Evolutionary conservation across 2,797 vertebrate genomes (phyloP).

Genomic region (Sciaenops ocellatus): DNA sequence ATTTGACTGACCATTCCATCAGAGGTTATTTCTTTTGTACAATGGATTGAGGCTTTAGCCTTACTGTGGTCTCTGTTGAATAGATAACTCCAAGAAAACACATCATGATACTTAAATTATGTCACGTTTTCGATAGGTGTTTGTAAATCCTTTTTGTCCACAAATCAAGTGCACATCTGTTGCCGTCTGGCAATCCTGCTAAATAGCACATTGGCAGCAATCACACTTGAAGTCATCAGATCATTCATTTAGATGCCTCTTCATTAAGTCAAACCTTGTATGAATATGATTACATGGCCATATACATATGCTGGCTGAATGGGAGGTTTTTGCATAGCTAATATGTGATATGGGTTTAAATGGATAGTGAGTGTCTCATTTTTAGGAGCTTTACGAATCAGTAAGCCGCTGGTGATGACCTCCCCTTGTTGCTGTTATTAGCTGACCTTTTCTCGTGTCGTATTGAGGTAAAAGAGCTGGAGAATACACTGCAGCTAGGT

Average conservation of each 20-base stretch:
- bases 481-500: neutral
- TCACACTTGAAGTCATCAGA: neutral
- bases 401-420: neutral
- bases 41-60: neutral
- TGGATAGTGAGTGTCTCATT: neutral
- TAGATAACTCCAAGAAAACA: neutral
- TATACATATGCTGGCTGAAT: slow-evolving; percentile 10
- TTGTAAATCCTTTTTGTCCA: neutral
- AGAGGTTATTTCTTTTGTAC: too few relatives aligned
- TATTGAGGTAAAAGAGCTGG: slow-evolving; percentile 4
- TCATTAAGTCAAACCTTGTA: slow-evolving; percentile 20
- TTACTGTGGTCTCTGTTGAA: neutral
- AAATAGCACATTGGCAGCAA: slow-evolving; percentile 1
- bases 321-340: neutral
- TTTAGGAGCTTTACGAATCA: slow-evolving; percentile 3
- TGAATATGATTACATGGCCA: slow-evolving; percentile 10
- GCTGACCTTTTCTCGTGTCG: slow-evolving; percentile 30
- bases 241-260: slow-evolving; percentile 3
- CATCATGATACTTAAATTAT: neutral
- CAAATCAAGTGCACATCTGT: slow-evolving; percentile 30
- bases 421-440: neutral
- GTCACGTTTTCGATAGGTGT: neutral
- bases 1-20: too few relatives aligned
- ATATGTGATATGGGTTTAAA: neutral
- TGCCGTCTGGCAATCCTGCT: slow-evolving; percentile 6